Evolutionary conservation across 2,888 invertebrate genomes (phyloP).

Genomic region (Ditylenchus weischeri): DNA sequence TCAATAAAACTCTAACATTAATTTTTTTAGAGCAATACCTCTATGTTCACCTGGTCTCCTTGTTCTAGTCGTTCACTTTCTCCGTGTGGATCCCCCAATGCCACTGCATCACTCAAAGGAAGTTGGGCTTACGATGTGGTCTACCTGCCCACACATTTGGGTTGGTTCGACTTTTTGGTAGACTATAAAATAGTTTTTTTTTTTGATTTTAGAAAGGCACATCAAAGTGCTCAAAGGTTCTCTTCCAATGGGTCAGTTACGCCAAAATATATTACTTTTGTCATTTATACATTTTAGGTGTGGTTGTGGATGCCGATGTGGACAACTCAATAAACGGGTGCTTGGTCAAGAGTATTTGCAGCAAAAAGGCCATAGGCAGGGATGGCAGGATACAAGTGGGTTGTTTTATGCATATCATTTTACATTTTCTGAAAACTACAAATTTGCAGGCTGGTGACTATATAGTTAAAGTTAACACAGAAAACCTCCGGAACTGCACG

Average conservation of each 20-base stretch:
- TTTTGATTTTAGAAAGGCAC: conserved; percentile 14
- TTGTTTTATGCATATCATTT: conserved; percentile 6
- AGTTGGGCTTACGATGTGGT: conserved; percentile 50
- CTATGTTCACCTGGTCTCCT: conserved; percentile 50
- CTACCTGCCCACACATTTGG: conserved; percentile 24
- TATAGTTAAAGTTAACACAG: conserved; percentile 66
- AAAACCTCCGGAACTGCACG: conserved; percentile 65
- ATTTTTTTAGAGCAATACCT: conserved; percentile 51
- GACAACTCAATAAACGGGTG: conserved; percentile 67
- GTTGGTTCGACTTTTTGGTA: neutral
- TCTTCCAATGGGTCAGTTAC: conserved; percentile 57
- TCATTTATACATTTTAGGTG: conserved; percentile 60
- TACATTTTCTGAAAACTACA: neutral
- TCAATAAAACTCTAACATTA: conserved; percentile 5
- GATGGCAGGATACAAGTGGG: conserved; percentile 65
- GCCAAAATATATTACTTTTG: no score
- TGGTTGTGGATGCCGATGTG: conserved; percentile 65
- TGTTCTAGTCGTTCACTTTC: conserved; percentile 53
- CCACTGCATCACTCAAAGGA: conserved; percentile 39
- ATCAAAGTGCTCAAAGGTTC: conserved; percentile 58
- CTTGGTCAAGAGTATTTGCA: conserved; percentile 63
- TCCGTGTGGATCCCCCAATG: conserved; percentile 49
- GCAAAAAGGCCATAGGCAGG: conserved; percentile 64
- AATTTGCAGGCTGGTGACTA: conserved; percentile 64
- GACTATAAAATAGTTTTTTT: neutral